Percentiles rank a stretch among this genome's conserved stretches.
These are phyloP conservation scores for Pampus argenteus DNA, from an alignment of 2,797 vertebrate genomes.

Conservation along the genomic window DNA sequence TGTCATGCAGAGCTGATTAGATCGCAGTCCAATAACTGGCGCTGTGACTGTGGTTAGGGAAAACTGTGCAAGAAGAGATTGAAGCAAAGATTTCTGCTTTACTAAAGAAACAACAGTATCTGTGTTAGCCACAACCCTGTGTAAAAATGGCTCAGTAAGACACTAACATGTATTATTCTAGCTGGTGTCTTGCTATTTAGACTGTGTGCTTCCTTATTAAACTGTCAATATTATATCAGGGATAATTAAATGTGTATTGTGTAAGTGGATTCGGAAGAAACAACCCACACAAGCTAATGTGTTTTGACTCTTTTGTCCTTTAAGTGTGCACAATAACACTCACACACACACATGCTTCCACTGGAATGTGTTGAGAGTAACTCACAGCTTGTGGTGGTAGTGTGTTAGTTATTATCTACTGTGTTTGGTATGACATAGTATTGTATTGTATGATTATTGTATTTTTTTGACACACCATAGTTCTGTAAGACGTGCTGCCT, in stretches of 20 bases:
- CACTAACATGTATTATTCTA: conserved; percentile 12
- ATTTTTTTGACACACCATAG: conserved; percentile 22
- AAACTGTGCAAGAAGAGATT: conserved; percentile 34
- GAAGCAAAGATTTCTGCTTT: conserved; percentile 25
- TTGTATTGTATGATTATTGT: no score
- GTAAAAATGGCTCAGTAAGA: conserved; percentile 49
- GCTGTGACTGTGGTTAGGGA: not conserved
- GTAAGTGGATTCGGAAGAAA: conserved; percentile 28
- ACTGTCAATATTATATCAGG: conserved; percentile 15
- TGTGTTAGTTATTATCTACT: conserved; percentile 48
- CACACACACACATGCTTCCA: conserved; percentile 48
- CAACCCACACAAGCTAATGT: conserved; percentile 44
- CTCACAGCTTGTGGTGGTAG: conserved; percentile 62
- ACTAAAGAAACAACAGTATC: conserved; percentile 28
- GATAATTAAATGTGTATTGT: conserved; percentile 18
- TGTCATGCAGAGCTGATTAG: conserved; percentile 43
- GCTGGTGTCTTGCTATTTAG: conserved; percentile 33
- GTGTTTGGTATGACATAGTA: conserved; percentile 38
- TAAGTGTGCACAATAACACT: conserved; percentile 35
- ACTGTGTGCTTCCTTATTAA: conserved; percentile 55
- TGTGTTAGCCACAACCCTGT: not conserved
- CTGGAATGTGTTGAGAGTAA: conserved; percentile 69
- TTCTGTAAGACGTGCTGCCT: conserved; percentile 52
- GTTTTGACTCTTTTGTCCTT: conserved; percentile 36
- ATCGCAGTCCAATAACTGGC: conserved; percentile 27